Percentiles rank a stretch among this genome's conserved stretches.
Evolutionary conservation across 2,797 vertebrate genomes (phyloP).

Genomic region (Leptodactylus fallax): DNA sequence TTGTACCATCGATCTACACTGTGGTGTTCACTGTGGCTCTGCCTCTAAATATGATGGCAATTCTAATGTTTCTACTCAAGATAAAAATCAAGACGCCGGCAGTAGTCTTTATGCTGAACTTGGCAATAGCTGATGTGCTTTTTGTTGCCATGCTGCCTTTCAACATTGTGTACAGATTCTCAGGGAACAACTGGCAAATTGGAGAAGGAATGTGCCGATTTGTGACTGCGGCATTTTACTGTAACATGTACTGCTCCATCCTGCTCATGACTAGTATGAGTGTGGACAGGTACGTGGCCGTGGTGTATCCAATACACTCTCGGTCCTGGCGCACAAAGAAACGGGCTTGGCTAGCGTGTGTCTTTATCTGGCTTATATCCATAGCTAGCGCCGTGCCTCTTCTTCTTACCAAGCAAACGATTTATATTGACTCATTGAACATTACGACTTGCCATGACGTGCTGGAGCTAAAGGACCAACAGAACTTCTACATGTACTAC

Average conservation of each 20-base stretch:
- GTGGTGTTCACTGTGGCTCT: slow-evolving; percentile 82
- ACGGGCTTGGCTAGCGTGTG: slow-evolving; percentile 71
- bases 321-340: slow-evolving; percentile 84
- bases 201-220: background rate
- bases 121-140: slow-evolving; percentile 87
- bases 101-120: slow-evolving; percentile 89
- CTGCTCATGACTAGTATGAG: slow-evolving; percentile 89
- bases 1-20: slow-evolving; percentile 88
- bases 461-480: slow-evolving; percentile 73
- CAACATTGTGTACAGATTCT: slow-evolving; percentile 85
- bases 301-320: slow-evolving; percentile 71
- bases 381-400: slow-evolving; percentile 83
- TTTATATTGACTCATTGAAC: slow-evolving; percentile 63
- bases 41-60: slow-evolving; percentile 83
- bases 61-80: slow-evolving; percentile 85
- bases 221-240: slow-evolving; percentile 84
- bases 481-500: slow-evolving; percentile 80
- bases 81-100: slow-evolving; percentile 88
- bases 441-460: slow-evolving; percentile 74
- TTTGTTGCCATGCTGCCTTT: slow-evolving; percentile 85
- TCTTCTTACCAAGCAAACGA: slow-evolving; percentile 84
- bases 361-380: slow-evolving; percentile 83
- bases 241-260: slow-evolving; percentile 95
- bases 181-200: slow-evolving; percentile 84
- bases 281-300: slow-evolving; percentile 86